Conservation (phyloP, 2,797 vertebrate genomes). For the Xenentodon cancila region DNA sequence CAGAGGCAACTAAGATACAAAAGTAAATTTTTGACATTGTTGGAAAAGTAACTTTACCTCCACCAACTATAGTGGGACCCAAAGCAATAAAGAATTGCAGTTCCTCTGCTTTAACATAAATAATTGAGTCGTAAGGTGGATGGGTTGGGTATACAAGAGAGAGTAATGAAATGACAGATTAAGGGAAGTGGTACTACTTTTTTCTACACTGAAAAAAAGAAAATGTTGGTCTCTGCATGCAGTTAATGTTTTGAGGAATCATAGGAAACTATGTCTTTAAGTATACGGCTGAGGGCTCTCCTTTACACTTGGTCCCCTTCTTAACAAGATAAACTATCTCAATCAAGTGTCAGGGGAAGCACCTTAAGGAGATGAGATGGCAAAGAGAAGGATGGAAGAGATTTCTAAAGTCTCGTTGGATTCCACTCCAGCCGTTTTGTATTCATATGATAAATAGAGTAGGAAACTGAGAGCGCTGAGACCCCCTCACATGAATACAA, state of each 20-base stretch:
- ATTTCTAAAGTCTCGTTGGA: slow-evolving; percentile 55
- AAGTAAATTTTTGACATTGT: no score
- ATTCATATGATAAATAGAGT: slow-evolving; percentile 69
- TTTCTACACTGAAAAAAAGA: slow-evolving; percentile 4
- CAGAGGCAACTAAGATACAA: no score
- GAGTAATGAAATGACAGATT: slow-evolving; percentile 39
- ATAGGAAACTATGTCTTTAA: slow-evolving; percentile 57
- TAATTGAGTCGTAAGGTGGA: not conserved
- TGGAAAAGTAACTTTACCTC: slow-evolving; percentile 13
- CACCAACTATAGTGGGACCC: no score
- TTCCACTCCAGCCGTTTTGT: slow-evolving; percentile 66
- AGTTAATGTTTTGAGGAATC: slow-evolving; percentile 34
- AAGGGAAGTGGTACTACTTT: slow-evolving; percentile 27
- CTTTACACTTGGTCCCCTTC: slow-evolving; percentile 50
- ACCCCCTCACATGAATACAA: slow-evolving; percentile 63
- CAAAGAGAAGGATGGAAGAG: slow-evolving; percentile 36
- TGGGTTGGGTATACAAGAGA: not conserved
- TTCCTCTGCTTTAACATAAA: slow-evolving; percentile 7
- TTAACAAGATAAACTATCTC: slow-evolving; percentile 62
- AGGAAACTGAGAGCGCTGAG: slow-evolving; percentile 47
- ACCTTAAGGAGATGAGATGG: slow-evolving; percentile 33
- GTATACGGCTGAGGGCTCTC: slow-evolving; percentile 52
- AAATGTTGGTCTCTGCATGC: slow-evolving; percentile 24
- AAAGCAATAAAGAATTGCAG: not conserved
- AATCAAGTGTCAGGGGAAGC: slow-evolving; percentile 60